Evolutionary conservation across 2,113 vertebrate species (phyloP), one percentile per base, ranked within the genome.

Genomic region (Clarias batrachus): DNA sequence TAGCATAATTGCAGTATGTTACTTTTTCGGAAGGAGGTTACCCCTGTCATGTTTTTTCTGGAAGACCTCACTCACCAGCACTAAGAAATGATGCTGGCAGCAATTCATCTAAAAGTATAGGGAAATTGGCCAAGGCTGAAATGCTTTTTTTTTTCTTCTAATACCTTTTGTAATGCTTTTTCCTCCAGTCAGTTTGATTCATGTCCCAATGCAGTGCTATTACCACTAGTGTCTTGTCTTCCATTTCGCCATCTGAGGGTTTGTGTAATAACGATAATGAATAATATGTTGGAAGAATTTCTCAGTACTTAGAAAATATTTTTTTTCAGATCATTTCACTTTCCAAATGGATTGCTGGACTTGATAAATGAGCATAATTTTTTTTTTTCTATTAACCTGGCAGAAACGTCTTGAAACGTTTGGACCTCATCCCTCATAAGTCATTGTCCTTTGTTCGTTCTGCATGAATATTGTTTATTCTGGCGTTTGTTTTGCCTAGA

Each of bases 261-360:
- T 78, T 78, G n/a, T 65, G 13, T 81, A 37, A 59, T 56, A 65
- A 57, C 4, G 19, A 66, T 83, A 71, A 83, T 56, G 52, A 33
- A 73, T 17, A 57, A 19, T 54, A 54, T 57, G n/a, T 70, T 83
- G 65, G 16, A 83, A 56, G 27, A 70, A 16, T 70, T 56, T 56
- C 48, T 30, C 19, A 10, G 14, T 52, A 27, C 25, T 78, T 54
- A 48, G 48, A 57, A 56, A 56, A 57, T 78, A 57, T 48, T 30
- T 79, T 79, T 79, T 79, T 79, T 57, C 16, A 57, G 52, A 59
- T 57, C 25, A 11, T 79, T 57, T 79, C 54, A 79, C 54, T 79
- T 57, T 3, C 3, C 25, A 57, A 30, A 78, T 57, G 17, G 52
- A 78, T 57, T 4, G 16, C 3, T 8, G 9, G 16, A 11, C 10